phyloP scores from a whole-genome alignment of 1,140 invertebrate genomes.

The Drosophila arawakana region DNA sequence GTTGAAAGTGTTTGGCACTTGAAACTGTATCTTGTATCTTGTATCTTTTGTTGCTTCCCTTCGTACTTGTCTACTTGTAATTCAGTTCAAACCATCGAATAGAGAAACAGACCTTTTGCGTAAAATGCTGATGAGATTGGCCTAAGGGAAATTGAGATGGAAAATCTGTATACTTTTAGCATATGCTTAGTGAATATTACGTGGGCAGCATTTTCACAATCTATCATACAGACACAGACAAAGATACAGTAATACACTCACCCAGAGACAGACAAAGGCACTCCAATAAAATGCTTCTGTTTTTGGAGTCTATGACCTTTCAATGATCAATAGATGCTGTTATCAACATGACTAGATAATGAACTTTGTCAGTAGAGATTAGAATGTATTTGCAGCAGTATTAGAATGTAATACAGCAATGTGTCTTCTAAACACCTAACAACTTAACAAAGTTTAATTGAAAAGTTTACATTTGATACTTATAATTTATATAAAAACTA shows the following conservation, averaged over 20 bases:
- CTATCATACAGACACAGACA: constrained; percentile 1
- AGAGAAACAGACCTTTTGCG: constrained; percentile 12
- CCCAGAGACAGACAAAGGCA: background rate
- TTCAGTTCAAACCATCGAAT: constrained; percentile 21
- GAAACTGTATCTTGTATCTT: constrained; percentile 50
- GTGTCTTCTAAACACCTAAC: no score
- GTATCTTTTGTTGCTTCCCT: background rate
- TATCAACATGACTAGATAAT: constrained; percentile 9
- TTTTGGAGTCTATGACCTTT: background rate
- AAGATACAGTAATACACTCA: background rate
- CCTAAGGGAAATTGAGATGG: constrained; percentile 17
- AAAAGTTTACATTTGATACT: no score
- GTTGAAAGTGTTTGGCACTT: constrained; percentile 56
- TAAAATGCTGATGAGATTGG: constrained; percentile 45
- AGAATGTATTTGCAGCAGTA: background rate
- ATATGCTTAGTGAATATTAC: constrained; percentile 36
- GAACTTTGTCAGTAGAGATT: no score
- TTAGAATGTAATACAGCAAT: no score
- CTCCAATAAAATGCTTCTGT: background rate
- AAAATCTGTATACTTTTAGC: background rate
- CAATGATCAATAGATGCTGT: background rate
- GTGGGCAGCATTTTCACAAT: constrained; percentile 25
- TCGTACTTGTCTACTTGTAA: constrained; percentile 27
- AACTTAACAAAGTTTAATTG: no score
- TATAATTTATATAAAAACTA: no score